Conservation (phyloP, 2,113 vertebrate genomes). For the Myodes glareolus region DNA sequence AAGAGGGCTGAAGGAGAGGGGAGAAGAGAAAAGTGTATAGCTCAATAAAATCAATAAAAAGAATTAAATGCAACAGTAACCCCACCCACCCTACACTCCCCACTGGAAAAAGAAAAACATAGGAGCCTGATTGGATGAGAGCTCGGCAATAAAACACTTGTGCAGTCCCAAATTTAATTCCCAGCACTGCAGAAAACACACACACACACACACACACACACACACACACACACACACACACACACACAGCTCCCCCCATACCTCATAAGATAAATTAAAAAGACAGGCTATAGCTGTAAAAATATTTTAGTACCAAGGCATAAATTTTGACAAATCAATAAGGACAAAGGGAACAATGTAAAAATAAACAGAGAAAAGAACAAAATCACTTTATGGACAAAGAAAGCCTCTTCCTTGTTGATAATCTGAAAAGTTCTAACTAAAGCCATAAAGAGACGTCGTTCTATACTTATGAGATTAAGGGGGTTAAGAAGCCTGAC, state of each 20-base stretch:
- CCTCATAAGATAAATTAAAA: background rate
- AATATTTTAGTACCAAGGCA: background rate
- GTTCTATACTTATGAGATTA: background rate
- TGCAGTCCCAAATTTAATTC: background rate
- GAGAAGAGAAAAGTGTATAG: too few species aligned
- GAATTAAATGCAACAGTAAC: too few species aligned
- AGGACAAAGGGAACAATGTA: background rate
- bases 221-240: background rate
- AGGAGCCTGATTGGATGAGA: background rate
- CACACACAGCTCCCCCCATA: background rate
- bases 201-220: background rate
- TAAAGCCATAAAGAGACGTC: background rate
- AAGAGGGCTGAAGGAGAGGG: too few species aligned
- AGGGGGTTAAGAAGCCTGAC: background rate
- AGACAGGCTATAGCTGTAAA: background rate
- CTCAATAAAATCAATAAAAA: too few species aligned
- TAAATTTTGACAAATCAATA: slow-evolving; percentile 15
- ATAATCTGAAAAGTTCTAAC: background rate
- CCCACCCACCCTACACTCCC: too few species aligned
- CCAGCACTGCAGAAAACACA: background rate
- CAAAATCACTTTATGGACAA: background rate
- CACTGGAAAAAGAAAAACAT: background rate
- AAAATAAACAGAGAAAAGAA: background rate
- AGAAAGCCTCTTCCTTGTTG: background rate
- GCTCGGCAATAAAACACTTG: background rate